Base-by-base conservation (phyloP, 2,888 invertebrate species). In the Eugnorisma glareosa region DNA sequence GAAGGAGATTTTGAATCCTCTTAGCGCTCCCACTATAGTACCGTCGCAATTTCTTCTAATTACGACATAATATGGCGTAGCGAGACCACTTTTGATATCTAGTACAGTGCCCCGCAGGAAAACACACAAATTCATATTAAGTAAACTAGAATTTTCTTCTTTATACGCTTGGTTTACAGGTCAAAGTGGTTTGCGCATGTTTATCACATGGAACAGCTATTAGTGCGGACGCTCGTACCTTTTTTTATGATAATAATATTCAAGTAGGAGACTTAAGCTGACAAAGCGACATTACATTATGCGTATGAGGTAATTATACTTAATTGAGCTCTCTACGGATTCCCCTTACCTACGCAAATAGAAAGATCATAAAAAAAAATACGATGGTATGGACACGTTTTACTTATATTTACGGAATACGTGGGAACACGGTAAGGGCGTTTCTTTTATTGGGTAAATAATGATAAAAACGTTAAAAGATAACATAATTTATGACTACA, bases 231-330 rank as follows among this genome's bases (percentile, higher is more conserved):
- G 82, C 73, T 51, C 70, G 84, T 79, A 86, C 79, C 81, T 86
- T 89, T 89, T 77, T 89, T 88, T 89, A 88, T 70, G 88, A 64
- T 82, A 88, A 88, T 89, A 89, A 88, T 89, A 88, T 88, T 89
- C 89, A 86, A 89, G 88, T 84, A 78, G 69, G 72, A 80, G 73
- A 79, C 69, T 74, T 87, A 76, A 83, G 80, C 86, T 89, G 80
- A 87, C 83, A 85, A 81, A 83, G 88, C 67, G 70, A 74, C 75
- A 81, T 89, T 89, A 75, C 85, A 89, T 89, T 84, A 75, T 74
- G 77, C 73, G 43, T 74, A 78, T 75, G 63, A 77, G 76, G 80
- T 83, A 79, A 80, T 89, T 85, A 79, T 69, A 69, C 80, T 73
- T 83, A 87, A 87, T 79, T 75, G 78, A 76, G 77, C 79, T 57